Evolutionary conservation across 2,797 vertebrate genomes (phyloP).

Genomic region (Pelochelys cantorii): DNA sequence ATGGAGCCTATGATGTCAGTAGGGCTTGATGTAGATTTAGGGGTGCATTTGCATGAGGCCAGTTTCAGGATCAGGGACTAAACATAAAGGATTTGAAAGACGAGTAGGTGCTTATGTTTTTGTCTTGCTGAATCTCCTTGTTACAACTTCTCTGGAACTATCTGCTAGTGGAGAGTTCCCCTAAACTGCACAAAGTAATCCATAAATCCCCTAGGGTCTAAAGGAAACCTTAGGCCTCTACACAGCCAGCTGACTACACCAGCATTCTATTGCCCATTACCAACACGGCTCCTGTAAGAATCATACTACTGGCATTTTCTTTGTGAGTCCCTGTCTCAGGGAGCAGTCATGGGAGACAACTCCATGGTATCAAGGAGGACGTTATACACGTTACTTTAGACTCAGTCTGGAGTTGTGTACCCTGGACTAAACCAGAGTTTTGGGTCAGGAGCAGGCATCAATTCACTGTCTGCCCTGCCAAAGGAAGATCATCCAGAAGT

Average conservation of each 20-base stretch:
- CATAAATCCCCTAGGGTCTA: background rate
- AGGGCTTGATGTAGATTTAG: background rate
- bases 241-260: background rate
- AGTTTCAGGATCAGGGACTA: background rate
- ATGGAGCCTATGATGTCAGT: fast-evolving
- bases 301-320: background rate
- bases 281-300: background rate
- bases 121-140: fast-evolving
- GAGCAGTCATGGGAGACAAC: background rate
- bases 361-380: background rate
- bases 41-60: background rate
- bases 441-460: background rate
- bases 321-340: background rate
- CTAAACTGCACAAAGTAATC: background rate
- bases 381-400: background rate
- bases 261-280: background rate
- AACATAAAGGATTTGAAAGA: background rate
- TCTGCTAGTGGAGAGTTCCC: background rate
- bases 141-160: background rate
- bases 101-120: background rate
- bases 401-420: background rate
- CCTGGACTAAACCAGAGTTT: background rate
- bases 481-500: background rate
- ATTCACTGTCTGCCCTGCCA: background rate
- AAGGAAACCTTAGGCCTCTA: background rate